These are phyloP conservation scores for Mustela nigripes DNA, from an alignment of 2,113 vertebrate species.

Conservation along the genomic window DNA sequence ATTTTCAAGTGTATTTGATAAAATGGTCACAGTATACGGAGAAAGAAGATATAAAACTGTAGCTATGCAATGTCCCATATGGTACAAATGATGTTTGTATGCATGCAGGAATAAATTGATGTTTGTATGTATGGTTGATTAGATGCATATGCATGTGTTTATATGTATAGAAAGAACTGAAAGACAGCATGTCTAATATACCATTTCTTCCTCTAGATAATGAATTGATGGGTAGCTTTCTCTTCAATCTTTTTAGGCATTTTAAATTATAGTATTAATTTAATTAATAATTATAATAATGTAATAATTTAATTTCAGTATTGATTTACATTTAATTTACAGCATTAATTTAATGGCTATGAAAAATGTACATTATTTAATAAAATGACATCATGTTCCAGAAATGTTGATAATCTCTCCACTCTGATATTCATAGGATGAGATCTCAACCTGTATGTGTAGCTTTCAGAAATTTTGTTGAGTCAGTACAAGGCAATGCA, in stretches of 20 bases:
- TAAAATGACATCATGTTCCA: neutral
- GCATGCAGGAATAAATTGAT: neutral
- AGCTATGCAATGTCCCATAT: neutral
- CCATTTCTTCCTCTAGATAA: neutral
- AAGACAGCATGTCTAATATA: neutral
- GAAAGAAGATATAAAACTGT: neutral
- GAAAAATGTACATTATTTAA: neutral
- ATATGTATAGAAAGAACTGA: neutral
- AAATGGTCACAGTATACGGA: neutral
- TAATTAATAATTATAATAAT: neutral
- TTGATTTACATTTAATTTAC: neutral
- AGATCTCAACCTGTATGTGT: neutral
- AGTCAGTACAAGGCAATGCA: neutral
- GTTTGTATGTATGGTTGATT: neutral
- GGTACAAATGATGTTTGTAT: neutral
- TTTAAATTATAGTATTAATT: neutral
- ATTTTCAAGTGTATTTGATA: neutral
- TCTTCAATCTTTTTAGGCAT: neutral
- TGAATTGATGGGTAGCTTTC: neutral
- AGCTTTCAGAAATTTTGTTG: conserved; percentile 18
- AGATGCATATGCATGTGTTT: neutral
- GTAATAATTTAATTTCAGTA: no score
- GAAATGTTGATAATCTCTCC: neutral
- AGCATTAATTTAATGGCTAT: neutral
- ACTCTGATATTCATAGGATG: neutral